Evolutionary conservation across 2,113 vertebrate species (phyloP), one percentile per base, ranked within the genome.

Genomic region (Brachyistius frenatus): DNA sequence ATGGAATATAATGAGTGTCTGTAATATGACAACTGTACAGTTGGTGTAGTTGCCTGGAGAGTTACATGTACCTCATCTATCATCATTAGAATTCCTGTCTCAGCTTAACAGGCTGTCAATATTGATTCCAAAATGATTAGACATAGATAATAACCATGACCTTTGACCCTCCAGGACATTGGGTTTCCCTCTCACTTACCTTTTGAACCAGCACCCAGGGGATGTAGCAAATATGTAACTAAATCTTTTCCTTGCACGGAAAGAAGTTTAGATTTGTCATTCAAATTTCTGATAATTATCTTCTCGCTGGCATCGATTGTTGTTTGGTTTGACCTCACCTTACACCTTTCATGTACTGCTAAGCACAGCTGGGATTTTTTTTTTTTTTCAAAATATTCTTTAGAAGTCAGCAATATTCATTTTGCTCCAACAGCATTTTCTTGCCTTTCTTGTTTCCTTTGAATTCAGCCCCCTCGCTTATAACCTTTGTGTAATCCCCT

Each of bases 331-430:
- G 70, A 87, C 70, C 62, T 67, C 54, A 83, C 71, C 80, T 88
- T 83, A 83, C 57, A 85, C 83, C 80, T 81, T 61, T 72, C 5
- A 30, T 65, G 66, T 55, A 58, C 50, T 15, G 58, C 70, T 82
- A 60, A 86, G 46, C 69, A 15, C 33, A 53, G 62, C 64, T 7
- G 30, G 36, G 49, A 54, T 36, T 39, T 63, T 77, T 71, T 71
- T 13, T 37, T 47, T 61, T 76, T 70, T 73, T 11, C 3, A 4
- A 32, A 64, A 44, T 6, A 8, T 50, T 62, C n/a, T 10, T 76
- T 41, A 62, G 7, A 69, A 75, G 81, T 88, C 81, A 89, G 85
- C 79, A 39, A 32, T 89, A 83, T 80, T 58, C 46, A 66, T 86
- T 87, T 68, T 76, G 79, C 84, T 63, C 8, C 30, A 14, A 49